Evolutionary conservation across 2,888 invertebrate genomes (phyloP).

Genomic region (Agriotes lineatus): DNA sequence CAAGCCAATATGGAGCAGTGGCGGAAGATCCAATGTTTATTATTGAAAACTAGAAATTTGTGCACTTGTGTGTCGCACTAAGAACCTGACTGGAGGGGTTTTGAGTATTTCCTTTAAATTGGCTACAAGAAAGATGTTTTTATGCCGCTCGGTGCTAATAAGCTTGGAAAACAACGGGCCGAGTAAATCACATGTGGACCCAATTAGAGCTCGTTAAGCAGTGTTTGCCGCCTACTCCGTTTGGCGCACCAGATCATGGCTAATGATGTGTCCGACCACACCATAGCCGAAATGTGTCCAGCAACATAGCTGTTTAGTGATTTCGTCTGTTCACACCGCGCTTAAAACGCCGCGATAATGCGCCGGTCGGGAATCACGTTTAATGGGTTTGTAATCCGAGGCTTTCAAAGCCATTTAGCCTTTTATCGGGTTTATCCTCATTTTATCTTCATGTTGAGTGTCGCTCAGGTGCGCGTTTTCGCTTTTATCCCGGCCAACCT

Average conservation of each 20-base stretch:
- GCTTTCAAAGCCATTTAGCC: slow-evolving; percentile 36
- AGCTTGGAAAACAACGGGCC: background rate
- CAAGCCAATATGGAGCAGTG: too few species aligned
- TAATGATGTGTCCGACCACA: slow-evolving; percentile 14
- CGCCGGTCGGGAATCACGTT: slow-evolving; percentile 9
- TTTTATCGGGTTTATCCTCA: slow-evolving; percentile 24
- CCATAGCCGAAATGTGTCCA: background rate
- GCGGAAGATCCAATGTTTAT: too few species aligned
- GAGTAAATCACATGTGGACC: slow-evolving; percentile 15
- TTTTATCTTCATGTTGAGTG: slow-evolving; percentile 31
- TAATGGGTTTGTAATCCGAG: slow-evolving; percentile 39
- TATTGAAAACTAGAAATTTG: too few species aligned
- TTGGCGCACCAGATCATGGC: background rate
- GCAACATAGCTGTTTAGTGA: slow-evolving; percentile 20
- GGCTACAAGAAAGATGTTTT: too few species aligned
- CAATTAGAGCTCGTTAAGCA: background rate
- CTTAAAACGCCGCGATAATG: slow-evolving; percentile 15
- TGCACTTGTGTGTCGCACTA: too few species aligned
- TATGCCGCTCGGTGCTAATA: background rate
- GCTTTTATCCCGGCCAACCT: background rate
- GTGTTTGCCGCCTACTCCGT: slow-evolving; percentile 1
- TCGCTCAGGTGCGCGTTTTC: slow-evolving; percentile 14
- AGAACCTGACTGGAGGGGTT: too few species aligned
- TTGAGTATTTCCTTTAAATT: too few species aligned
- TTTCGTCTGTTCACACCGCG: slow-evolving; percentile 22